Base-by-base conservation (phyloP, 1,140 invertebrate genomes). In the Pomacea maculata region DNA sequence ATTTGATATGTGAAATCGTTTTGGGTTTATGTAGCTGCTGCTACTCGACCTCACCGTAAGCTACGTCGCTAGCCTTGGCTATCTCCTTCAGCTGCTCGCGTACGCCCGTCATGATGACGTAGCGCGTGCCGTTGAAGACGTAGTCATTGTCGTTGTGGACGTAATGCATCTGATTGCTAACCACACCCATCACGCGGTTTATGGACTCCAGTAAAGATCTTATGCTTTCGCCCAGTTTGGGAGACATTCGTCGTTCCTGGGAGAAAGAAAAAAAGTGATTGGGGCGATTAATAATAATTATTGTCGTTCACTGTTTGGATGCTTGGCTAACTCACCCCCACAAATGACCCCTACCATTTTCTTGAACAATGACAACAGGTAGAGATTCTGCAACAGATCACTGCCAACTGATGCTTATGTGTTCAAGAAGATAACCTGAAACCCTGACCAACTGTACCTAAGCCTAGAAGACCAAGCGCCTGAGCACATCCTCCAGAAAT, bases 71-170 rank as follows among this genome's bases (percentile, higher is more conserved):
- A 29, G 78, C 79, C 73, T 83, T 57, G 12, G 81, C 78, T 11
- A 85, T 79, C 19, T 78, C 45, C 15, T 17, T 64, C 15, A 85
- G 80, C 29, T 80, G 68, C 12, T 81, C 34, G 25, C 83, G 45
- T 34, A 83, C 83, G 54, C 82, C 82, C 70, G 79, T 79, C 83
- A 85, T 85, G 21, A 83, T 83, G 34, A 61, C 71, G 73, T 80
- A 85, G 75, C 83, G 76, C 55, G 83, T 85, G 34, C 76, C 78
- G 74, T 85, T 85, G 61, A 79, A 79, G 67, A 83, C 78, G 25
- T 79, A 79, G 55, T 78, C 77, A 67, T 77, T 81, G 61, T 79
- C 80, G 19, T 52, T 10, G 45, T 78, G 65, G 10, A 85, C 80
- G n/a, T 61, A 52, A 29, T 67, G n/a, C 34, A 78, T 14, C 25